Evolutionary conservation across 2,888 invertebrate genomes (phyloP).

Genomic region (Melanostoma scalare): DNA sequence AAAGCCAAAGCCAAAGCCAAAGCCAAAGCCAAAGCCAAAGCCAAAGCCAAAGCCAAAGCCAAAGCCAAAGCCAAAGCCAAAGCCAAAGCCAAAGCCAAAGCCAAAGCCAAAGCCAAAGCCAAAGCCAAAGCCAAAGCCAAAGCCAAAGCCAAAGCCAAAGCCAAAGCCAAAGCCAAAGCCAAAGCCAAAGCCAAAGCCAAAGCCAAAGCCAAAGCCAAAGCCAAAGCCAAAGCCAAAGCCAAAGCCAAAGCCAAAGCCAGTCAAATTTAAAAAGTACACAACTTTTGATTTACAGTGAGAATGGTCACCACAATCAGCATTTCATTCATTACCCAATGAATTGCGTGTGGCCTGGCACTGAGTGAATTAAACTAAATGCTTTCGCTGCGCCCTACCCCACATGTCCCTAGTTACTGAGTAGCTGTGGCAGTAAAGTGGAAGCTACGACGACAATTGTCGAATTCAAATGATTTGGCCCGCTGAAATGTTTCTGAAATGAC

Average conservation of each 20-base stretch:
- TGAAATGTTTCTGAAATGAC: slow-evolving; percentile 65
- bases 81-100: slow-evolving; percentile 13
- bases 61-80: slow-evolving; percentile 12
- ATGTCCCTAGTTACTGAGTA: slow-evolving; percentile 32
- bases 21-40: slow-evolving; percentile 14
- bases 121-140: slow-evolving; percentile 12
- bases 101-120: slow-evolving; percentile 11
- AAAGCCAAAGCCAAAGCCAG: slow-evolving; percentile 4
- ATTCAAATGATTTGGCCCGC: slow-evolving; percentile 70
- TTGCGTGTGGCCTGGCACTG: slow-evolving; percentile 59
- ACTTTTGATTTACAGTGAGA: background rate
- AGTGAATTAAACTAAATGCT: slow-evolving; percentile 72
- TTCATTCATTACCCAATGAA: slow-evolving; percentile 43
- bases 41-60: slow-evolving; percentile 11
- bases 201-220: slow-evolving; percentile 6
- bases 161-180: slow-evolving; percentile 10
- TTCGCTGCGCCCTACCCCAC: slow-evolving; percentile 33
- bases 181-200: slow-evolving; percentile 8
- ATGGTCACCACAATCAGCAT: slow-evolving; percentile 29
- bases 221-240: slow-evolving; percentile 2
- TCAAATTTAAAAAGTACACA: no score
- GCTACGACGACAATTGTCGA: slow-evolving; percentile 69
- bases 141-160: slow-evolving; percentile 14
- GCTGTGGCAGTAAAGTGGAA: slow-evolving; percentile 62
- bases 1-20: slow-evolving; percentile 3